Conservation (phyloP, 1,140 invertebrate species). For the Micrasema minimum region DNA sequence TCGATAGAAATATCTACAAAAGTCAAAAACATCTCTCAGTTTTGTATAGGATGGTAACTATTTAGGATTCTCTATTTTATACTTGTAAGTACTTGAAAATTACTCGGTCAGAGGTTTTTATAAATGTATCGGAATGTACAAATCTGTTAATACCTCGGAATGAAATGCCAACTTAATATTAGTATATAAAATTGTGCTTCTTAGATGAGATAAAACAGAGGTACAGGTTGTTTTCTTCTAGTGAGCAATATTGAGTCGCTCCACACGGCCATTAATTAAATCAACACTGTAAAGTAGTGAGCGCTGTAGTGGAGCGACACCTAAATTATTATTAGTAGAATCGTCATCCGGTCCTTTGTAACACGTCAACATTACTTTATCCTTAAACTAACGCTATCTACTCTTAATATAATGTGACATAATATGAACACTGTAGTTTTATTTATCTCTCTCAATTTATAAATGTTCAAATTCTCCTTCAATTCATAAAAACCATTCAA, state of each 20-base stretch:
- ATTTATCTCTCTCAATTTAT: constrained; percentile 19
- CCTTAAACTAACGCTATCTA: constrained; percentile 25
- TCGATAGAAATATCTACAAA: constrained; percentile 42
- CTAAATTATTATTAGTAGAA: constrained; percentile 18
- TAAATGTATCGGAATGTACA: background rate
- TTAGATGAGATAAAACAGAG: background rate
- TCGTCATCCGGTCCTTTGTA: constrained; percentile 5
- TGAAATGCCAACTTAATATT: constrained; percentile 7
- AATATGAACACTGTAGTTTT: constrained; percentile 27
- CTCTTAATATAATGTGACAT: constrained; percentile 26
- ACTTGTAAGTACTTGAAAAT: background rate
- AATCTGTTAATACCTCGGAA: constrained; percentile 1
- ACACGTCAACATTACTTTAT: constrained; percentile 9
- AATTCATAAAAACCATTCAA: background rate
- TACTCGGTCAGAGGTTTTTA: background rate
- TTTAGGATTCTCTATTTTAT: constrained; percentile 1
- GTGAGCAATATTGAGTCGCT: too few relatives aligned
- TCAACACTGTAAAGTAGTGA: too few relatives aligned
- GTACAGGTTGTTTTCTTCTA: too few relatives aligned
- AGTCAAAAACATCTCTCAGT: constrained; percentile 30
- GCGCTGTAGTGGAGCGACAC: too few relatives aligned
- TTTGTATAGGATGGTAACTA: constrained; percentile 9
- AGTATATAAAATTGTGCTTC: background rate
- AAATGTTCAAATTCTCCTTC: constrained; percentile 8
- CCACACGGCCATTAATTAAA: too few relatives aligned